phyloP scores from a whole-genome alignment of 2,888 invertebrate genomes.

The Sicus ferrugineus region DNA sequence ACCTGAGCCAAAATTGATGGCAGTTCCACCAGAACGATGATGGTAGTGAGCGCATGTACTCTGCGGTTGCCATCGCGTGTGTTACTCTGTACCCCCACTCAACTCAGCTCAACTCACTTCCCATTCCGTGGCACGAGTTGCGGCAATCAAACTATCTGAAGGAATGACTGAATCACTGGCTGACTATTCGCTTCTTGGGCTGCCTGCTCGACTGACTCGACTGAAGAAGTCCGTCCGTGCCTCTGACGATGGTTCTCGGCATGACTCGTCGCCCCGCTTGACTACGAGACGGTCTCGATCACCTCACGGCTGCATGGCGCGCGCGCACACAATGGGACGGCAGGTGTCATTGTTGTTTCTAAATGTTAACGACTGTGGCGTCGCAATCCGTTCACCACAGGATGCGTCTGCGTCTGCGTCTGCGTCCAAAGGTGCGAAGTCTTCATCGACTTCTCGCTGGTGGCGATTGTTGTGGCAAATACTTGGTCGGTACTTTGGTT shows the following conservation, averaged over 20 bases:
- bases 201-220: too few relatives aligned
- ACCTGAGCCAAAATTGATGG: conserved; percentile 25
- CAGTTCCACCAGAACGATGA: conserved; percentile 16
- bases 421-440: conserved; percentile 29
- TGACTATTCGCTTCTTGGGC: too few relatives aligned
- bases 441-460: not conserved
- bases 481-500: conserved; percentile 1
- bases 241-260: not conserved
- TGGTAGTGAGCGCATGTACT: conserved; percentile 24
- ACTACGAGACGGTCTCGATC: not conserved
- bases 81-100: not conserved
- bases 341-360: conserved; percentile 25
- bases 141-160: not conserved
- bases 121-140: conserved; percentile 2
- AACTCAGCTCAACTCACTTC: not conserved
- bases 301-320: not conserved
- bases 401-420: conserved; percentile 31
- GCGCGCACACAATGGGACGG: conserved; percentile 15
- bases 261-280: not conserved
- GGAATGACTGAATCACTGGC: not conserved
- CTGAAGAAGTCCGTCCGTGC: too few relatives aligned
- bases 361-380: not conserved
- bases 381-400: conserved; percentile 32
- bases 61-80: conserved; percentile 16
- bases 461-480: conserved; percentile 25